Evolutionary conservation across 2,113 vertebrate species (phyloP).

Genomic region (Cyprinus carpio): DNA sequence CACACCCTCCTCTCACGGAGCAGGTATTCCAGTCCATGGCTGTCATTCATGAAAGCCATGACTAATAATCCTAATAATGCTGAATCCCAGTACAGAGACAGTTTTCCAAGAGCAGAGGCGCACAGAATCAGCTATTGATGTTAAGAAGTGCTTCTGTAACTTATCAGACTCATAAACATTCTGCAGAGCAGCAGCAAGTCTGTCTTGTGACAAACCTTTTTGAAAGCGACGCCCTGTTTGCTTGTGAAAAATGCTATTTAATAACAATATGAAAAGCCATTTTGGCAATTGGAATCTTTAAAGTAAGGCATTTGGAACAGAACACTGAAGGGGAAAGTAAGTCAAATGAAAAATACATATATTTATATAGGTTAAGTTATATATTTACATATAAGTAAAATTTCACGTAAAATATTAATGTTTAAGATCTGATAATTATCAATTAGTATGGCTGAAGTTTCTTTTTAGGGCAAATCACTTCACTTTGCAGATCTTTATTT

Average conservation of each 20-base stretch:
- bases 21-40: slow-evolving; percentile 65
- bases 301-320: background rate
- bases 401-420: background rate
- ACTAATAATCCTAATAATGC: background rate
- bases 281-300: background rate
- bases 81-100: background rate
- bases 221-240: slow-evolving; percentile 50
- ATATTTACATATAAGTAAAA: no score
- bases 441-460: background rate
- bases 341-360: background rate
- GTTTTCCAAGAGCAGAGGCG: background rate
- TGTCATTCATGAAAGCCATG: slow-evolving; percentile 75
- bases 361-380: background rate
- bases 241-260: slow-evolving; percentile 48
- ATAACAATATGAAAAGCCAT: background rate
- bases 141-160: background rate
- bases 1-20: slow-evolving; percentile 61
- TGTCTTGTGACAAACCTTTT: slow-evolving; percentile 52
- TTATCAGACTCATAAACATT: slow-evolving; percentile 1
- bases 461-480: background rate
- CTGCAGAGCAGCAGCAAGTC: slow-evolving; percentile 12
- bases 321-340: background rate
- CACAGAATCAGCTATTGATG: background rate
- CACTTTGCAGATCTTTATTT: background rate
- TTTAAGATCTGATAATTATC: background rate